These are phyloP conservation scores for Prunella himalayana DNA, from an alignment of 2,113 vertebrate genomes.

Conservation along the genomic window DNA sequence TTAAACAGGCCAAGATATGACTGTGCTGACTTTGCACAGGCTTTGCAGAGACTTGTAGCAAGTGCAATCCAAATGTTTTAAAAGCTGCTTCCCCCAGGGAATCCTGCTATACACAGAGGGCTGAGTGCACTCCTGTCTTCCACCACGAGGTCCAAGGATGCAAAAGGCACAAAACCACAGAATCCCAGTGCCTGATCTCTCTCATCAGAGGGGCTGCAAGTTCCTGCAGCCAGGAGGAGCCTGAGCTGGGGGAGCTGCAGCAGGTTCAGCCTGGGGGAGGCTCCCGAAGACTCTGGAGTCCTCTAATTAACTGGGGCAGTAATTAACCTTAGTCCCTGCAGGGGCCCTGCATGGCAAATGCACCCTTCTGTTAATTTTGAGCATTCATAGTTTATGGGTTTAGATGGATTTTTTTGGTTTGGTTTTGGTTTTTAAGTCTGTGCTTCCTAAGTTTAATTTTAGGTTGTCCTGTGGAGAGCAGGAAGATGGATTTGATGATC, in stretches of 20 bases:
- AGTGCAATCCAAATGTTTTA: neutral
- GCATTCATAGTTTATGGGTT: too few relatives aligned
- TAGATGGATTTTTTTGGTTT: neutral
- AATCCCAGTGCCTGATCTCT: neutral
- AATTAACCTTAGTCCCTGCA: neutral
- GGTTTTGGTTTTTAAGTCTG: neutral
- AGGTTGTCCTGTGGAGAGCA: neutral
- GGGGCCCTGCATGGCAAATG: neutral
- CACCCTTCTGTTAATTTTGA: neutral
- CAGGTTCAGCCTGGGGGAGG: neutral
- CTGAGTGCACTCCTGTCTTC: accelerated
- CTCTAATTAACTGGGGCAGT: neutral
- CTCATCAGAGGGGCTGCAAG: neutral
- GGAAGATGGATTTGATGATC: neutral
- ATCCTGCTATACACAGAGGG: neutral
- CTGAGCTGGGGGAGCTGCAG: neutral
- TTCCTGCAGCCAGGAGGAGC: neutral
- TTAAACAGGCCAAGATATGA: neutral
- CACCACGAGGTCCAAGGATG: neutral
- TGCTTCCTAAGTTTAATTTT: neutral
- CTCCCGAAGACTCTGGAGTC: neutral
- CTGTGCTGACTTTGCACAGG: neutral
- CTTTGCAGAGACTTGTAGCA: neutral
- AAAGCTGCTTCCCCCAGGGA: neutral
- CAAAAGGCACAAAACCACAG: neutral